Conservation (phyloP, 2,113 vertebrate species). For the Dromaius novaehollandiae region DNA sequence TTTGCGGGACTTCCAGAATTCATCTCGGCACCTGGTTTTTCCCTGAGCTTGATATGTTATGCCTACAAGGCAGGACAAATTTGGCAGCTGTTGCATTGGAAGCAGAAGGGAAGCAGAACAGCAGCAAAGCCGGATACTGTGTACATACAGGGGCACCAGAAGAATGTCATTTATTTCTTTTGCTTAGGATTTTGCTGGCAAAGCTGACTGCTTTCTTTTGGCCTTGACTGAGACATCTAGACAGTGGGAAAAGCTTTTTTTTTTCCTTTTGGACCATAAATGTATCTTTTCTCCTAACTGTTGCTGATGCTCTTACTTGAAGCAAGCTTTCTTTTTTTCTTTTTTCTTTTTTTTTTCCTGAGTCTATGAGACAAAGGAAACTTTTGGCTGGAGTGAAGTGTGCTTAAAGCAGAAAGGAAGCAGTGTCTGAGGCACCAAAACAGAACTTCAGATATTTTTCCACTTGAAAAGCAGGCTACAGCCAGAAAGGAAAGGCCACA, state of each 20-base stretch:
- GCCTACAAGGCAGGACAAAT: neutral
- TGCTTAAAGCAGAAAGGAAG: neutral
- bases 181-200: conserved; percentile 3
- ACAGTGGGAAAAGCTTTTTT: neutral
- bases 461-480: neutral
- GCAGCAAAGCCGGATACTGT: neutral
- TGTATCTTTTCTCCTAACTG: neutral
- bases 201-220: neutral
- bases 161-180: conserved; percentile 11
- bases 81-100: neutral
- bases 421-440: conserved; percentile 3
- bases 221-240: neutral
- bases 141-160: neutral
- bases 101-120: neutral
- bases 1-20: neutral
- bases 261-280: neutral
- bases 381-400: neutral
- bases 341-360: neutral
- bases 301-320: conserved; percentile 6
- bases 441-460: neutral
- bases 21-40: conserved; percentile 5
- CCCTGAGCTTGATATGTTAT: neutral
- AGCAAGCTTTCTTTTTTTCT: neutral
- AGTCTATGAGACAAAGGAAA: conserved; percentile 12
- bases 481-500: neutral